Percentiles rank a stretch among this genome's conserved stretches.
These are phyloP conservation scores for Phortica variegata DNA, from an alignment of 1,140 invertebrate species.

Conservation along the genomic window DNA sequence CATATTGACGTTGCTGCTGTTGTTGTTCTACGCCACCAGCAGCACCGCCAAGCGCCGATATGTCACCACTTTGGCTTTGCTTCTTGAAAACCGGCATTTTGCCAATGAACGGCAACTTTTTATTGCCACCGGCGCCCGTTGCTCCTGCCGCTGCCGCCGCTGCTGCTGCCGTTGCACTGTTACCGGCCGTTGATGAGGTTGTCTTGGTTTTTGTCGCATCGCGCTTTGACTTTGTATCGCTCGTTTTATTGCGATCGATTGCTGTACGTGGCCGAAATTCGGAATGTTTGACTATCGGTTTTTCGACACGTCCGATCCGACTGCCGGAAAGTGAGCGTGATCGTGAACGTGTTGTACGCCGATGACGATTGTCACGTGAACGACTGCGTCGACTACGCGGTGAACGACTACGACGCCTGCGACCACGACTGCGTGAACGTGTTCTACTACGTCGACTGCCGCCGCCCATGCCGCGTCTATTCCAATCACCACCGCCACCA, in stretches of 20 bases:
- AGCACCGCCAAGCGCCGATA: neutral
- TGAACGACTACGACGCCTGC: constrained; percentile 26
- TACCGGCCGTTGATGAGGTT: constrained; percentile 6
- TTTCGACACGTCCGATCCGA: constrained; percentile 36
- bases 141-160: constrained; percentile 13
- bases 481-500: constrained; percentile 17
- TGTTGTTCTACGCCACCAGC: constrained; percentile 24
- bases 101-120: constrained; percentile 71
- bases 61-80: constrained; percentile 38
- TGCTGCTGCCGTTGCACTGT: constrained; percentile 15
- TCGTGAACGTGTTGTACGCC: constrained; percentile 25
- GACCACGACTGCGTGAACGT: constrained; percentile 19
- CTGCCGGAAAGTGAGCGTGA: constrained; percentile 17
- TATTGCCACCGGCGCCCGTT: constrained; percentile 31
- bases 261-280: constrained; percentile 47
- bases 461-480: constrained; percentile 26
- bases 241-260: constrained; percentile 33
- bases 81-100: constrained; percentile 71
- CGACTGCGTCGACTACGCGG: constrained; percentile 28
- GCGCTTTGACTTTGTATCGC: too few relatives aligned
- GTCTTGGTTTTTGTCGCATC: constrained; percentile 19
- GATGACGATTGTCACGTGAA: constrained; percentile 25
- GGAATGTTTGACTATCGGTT: constrained; percentile 47
- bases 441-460: constrained; percentile 13
- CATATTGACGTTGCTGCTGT: constrained; percentile 12